phyloP scores from a whole-genome alignment of 1,140 invertebrate genomes.

The Listronotus bonariensis region DNA sequence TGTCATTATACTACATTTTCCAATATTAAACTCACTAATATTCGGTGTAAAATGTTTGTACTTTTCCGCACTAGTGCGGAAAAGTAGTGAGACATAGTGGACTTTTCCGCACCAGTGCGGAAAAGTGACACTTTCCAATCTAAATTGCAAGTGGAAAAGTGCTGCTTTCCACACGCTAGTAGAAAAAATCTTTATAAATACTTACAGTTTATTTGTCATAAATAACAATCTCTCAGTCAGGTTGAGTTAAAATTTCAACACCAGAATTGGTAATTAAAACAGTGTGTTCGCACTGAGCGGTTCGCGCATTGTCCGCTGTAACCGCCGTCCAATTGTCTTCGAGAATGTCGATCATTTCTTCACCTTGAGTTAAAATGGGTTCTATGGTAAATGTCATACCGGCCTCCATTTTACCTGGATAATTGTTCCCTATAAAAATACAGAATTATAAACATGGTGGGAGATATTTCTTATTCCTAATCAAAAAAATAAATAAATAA shows the following conservation, averaged over 20 bases:
- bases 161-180: too few species aligned
- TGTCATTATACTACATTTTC: too few species aligned
- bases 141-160: too few species aligned
- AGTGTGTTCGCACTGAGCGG: constrained; percentile 92
- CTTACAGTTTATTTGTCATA: constrained; percentile 4
- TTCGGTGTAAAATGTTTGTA: too few species aligned
- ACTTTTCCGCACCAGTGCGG: too few species aligned
- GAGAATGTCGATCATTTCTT: constrained; percentile 67
- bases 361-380: constrained; percentile 82
- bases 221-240: constrained; percentile 23
- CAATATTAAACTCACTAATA: too few species aligned
- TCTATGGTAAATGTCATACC: constrained; percentile 96
- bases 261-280: constrained; percentile 79
- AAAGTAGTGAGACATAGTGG: too few species aligned
- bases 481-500: too few species aligned
- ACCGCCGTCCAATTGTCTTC: constrained; percentile 89
- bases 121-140: too few species aligned
- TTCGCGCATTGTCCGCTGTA: constrained; percentile 75
- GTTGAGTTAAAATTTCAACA: constrained; percentile 70
- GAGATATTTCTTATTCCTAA: too few species aligned
- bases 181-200: constrained; percentile 3
- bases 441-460: too few species aligned
- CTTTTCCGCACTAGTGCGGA: too few species aligned
- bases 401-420: constrained; percentile 74
- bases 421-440: constrained; percentile 66